Evolutionary conservation across 2,888 invertebrate genomes (phyloP).

Genomic region (Parochlus steinenii): DNA sequence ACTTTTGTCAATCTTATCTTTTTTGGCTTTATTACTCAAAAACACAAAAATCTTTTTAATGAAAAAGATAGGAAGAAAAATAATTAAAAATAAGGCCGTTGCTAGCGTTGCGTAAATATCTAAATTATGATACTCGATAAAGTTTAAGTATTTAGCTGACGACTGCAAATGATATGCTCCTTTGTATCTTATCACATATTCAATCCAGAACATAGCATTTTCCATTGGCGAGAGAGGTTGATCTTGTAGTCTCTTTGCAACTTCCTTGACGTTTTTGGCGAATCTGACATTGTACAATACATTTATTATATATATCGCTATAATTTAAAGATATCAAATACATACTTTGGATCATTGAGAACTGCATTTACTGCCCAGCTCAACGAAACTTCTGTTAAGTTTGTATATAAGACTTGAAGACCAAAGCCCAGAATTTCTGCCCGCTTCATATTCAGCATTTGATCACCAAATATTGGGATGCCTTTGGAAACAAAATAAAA

Average conservation of each 20-base stretch:
- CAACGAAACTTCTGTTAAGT: slow-evolving; percentile 2
- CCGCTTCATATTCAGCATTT: slow-evolving; percentile 8
- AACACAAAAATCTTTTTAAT: too few species aligned
- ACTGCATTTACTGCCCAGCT: slow-evolving; percentile 1
- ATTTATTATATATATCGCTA: too few species aligned
- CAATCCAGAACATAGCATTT: slow-evolving; percentile 4
- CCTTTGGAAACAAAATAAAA: not conserved
- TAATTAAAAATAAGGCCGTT: not conserved
- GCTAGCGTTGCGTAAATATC: not conserved
- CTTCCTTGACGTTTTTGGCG: not conserved
- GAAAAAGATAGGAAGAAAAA: not conserved
- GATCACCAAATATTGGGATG: slow-evolving; percentile 11
- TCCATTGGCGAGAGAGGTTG: slow-evolving; percentile 5
- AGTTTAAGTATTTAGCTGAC: not conserved
- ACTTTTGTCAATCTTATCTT: not conserved
- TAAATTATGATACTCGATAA: slow-evolving; percentile 3
- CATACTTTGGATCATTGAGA: not conserved
- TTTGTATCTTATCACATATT: slow-evolving; percentile 3
- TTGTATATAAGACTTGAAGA: not conserved
- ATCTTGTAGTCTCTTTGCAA: not conserved
- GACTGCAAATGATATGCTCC: slow-evolving; percentile 7
- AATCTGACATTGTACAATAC: too few species aligned
- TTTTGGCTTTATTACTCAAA: not conserved
- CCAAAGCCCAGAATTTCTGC: slow-evolving; percentile 5
- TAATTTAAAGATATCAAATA: too few species aligned